Conservation (phyloP, 35 echinoderm and acorn worm genomes). For the Ophioderma brevispina region DNA sequence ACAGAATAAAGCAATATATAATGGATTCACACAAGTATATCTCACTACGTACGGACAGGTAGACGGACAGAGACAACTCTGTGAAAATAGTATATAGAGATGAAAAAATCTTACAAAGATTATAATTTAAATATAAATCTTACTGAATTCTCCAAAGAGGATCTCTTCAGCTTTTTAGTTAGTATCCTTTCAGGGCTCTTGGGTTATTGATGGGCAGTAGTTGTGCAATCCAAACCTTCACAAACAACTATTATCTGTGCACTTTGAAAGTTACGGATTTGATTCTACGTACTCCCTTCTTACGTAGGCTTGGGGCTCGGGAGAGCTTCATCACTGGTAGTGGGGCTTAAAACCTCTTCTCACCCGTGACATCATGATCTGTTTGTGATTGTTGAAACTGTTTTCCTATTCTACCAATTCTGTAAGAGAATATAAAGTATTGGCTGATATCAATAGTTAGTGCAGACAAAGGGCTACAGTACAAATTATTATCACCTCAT, state of each 20-base stretch:
- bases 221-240: conserved; percentile 71
- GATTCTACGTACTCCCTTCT: conserved; percentile 98
- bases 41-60: no score
- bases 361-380: conserved; percentile 84
- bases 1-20: no score
- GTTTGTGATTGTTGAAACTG: conserved; percentile 70
- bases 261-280: conserved; percentile 89
- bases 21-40: no score
- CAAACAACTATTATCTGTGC: conserved; percentile 77
- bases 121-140: not conserved
- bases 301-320: conserved; percentile 92
- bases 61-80: no score
- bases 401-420: conserved; percentile 97
- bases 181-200: conserved; percentile 93
- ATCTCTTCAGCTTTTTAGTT: conserved; percentile 81
- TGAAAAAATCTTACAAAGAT: no score
- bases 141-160: conserved; percentile 56
- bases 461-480: no score
- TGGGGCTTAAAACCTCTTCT: conserved; percentile 93
- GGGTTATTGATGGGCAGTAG: conserved; percentile 97
- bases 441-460: no score
- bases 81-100: no score
- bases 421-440: not conserved
- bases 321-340: conserved; percentile 98
- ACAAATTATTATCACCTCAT: no score